phyloP scores from a whole-genome alignment of 2,797 vertebrate genomes.

The Mallotus villosus region DNA sequence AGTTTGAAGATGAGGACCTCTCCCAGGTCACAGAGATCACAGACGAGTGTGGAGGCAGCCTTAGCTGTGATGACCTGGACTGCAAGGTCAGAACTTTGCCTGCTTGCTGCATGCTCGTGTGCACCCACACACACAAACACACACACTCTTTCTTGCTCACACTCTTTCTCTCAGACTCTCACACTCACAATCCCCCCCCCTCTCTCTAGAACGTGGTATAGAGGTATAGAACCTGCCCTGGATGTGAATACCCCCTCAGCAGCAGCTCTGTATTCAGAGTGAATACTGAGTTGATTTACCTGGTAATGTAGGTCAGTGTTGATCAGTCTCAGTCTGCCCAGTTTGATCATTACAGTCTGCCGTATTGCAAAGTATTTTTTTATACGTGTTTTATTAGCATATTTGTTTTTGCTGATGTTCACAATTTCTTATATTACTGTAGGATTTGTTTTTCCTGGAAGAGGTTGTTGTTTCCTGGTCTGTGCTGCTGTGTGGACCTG shows the following conservation, averaged over 20 bases:
- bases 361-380: neutral
- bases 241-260: neutral
- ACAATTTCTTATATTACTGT: too few species aligned
- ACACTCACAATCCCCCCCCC: too few species aligned
- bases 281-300: neutral
- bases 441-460: too few species aligned
- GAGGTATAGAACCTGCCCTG: neutral
- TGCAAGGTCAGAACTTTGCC: neutral
- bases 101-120: neutral
- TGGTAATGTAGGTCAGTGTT: neutral
- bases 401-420: too few species aligned
- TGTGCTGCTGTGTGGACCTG: neutral
- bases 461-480: too few species aligned
- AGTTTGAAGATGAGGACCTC: slow-evolving; percentile 90
- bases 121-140: neutral
- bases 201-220: too few species aligned
- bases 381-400: too few species aligned
- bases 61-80: slow-evolving; percentile 61
- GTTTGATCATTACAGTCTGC: neutral
- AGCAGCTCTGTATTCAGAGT: neutral
- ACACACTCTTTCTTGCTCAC: too few species aligned
- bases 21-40: slow-evolving; percentile 82
- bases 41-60: slow-evolving; percentile 80
- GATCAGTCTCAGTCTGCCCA: neutral
- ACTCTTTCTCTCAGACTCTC: too few species aligned